These are phyloP conservation scores for Meriones unguiculatus DNA, from an alignment of 2,113 vertebrate species.

Conservation along the genomic window DNA sequence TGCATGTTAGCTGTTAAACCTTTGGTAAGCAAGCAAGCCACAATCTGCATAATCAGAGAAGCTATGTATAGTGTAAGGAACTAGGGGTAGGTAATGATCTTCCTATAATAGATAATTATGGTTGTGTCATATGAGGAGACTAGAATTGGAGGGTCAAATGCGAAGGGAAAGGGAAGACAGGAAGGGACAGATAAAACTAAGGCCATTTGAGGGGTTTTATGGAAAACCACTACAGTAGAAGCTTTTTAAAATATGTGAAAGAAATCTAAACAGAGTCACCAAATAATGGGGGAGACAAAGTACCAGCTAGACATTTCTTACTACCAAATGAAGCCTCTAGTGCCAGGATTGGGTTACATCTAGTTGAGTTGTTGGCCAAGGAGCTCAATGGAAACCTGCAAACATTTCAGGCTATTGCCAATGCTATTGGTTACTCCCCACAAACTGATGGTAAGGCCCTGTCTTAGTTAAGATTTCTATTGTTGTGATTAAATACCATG, in stretches of 20 bases:
- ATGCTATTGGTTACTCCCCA: not conserved
- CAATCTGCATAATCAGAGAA: not conserved
- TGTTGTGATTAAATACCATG: not conserved
- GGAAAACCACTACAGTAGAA: not conserved
- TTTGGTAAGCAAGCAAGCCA: not conserved
- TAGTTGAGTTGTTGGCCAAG: not conserved
- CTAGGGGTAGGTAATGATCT: not conserved
- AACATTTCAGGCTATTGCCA: not conserved
- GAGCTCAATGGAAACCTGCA: not conserved
- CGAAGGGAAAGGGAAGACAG: not conserved
- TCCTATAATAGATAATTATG: not conserved
- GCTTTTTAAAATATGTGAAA: not conserved
- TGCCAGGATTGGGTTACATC: not conserved
- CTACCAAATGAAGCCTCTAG: not conserved
- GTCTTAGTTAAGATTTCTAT: not conserved
- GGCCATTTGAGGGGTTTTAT: not conserved
- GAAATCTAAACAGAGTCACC: not conserved
- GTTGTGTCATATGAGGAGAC: not conserved
- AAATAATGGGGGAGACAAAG: not conserved
- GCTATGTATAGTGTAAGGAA: not conserved
- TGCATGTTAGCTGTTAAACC: not conserved
- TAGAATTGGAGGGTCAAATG: not conserved
- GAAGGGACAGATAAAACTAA: not conserved
- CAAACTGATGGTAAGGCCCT: not conserved
- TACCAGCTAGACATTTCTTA: not conserved